Percentiles rank a stretch among this genome's conserved stretches.
phyloP scores from a whole-genome alignment of 2,113 vertebrate genomes.

The Notarius lentiginosus region DNA sequence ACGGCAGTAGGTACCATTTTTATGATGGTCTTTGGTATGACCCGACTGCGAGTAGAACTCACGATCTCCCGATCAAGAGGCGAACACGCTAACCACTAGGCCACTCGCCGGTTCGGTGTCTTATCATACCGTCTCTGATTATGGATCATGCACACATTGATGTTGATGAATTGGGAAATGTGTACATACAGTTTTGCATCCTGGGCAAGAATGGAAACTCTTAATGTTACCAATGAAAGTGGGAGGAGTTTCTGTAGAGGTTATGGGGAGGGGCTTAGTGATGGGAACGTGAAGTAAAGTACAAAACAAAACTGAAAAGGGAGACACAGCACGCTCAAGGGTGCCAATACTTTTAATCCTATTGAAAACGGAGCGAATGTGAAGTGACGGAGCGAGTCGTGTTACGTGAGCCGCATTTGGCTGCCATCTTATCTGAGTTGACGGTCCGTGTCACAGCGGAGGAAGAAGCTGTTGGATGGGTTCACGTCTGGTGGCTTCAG shows the following conservation, averaged over 20 bases:
- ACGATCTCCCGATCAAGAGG: too few species aligned
- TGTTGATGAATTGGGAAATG: neutral
- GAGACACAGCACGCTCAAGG: neutral
- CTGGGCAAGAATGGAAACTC: neutral
- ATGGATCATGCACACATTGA: neutral
- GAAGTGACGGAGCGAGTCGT: neutral
- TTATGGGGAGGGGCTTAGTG: neutral
- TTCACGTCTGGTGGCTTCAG: neutral
- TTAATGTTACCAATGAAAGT: neutral
- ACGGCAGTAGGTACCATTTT: too few species aligned
- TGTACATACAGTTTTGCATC: neutral
- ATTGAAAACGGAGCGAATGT: neutral
- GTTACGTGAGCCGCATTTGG: neutral
- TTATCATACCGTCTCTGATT: neutral
- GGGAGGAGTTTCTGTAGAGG: neutral
- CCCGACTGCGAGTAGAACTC: too few species aligned
- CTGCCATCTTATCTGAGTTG: neutral
- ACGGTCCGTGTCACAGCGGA: neutral
- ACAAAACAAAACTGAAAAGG: neutral
- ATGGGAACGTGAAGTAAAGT: neutral
- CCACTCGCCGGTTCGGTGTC: too few species aligned
- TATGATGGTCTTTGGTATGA: too few species aligned
- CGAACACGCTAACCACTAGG: too few species aligned
- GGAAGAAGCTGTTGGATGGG: neutral
- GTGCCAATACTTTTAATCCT: neutral